Evolutionary conservation across 2,113 vertebrate species (phyloP).

Genomic region (Gopherus evgoodei): DNA sequence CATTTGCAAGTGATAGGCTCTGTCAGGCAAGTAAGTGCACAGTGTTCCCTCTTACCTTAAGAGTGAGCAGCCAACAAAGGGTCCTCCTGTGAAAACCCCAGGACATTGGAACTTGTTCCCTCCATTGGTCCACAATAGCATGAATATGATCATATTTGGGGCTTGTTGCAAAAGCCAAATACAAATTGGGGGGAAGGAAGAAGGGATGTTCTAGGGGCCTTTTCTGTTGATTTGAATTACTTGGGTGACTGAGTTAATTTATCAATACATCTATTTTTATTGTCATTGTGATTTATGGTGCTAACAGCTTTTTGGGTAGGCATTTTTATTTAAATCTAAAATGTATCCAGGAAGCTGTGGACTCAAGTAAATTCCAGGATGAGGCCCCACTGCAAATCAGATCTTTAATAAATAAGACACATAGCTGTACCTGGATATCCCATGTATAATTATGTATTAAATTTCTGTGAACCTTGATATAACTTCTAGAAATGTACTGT

Average conservation of each 20-base stretch:
- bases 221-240: neutral
- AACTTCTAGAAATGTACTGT: neutral
- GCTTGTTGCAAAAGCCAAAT: neutral
- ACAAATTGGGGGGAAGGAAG: neutral
- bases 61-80: rapidly evolving
- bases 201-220: neutral
- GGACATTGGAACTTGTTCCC: too few species aligned
- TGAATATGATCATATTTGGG: too few species aligned
- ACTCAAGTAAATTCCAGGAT: neutral
- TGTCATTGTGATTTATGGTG: neutral
- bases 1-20: too few species aligned
- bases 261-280: neutral
- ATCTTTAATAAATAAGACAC: neutral
- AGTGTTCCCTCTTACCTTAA: neutral
- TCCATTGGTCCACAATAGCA: neutral
- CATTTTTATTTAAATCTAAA: neutral
- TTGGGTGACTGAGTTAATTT: neutral
- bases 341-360: neutral
- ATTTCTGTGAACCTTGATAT: neutral
- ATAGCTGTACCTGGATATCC: neutral
- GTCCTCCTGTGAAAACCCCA: neutral
- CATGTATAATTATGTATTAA: neutral
- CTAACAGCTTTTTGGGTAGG: neutral
- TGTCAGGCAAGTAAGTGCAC: too few species aligned
- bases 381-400: neutral